Evolutionary conservation across 2,797 vertebrate species (phyloP).

Genomic region (Lutjanus argentimaculatus): DNA sequence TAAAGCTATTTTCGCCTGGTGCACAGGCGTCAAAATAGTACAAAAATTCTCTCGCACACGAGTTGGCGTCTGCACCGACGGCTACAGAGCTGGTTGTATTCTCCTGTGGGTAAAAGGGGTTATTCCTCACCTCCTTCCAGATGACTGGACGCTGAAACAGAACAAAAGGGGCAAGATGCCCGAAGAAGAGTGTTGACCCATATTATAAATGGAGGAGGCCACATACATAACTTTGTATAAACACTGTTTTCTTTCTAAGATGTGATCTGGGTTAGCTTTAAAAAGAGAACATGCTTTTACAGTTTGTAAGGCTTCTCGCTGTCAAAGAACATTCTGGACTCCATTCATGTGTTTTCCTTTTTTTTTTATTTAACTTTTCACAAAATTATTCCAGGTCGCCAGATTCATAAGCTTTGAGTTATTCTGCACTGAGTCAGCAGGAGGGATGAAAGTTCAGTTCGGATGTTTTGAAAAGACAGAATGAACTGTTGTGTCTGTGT

Average conservation of each 20-base stretch:
- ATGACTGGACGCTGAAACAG: slow-evolving; percentile 39
- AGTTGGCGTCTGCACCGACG: not conserved
- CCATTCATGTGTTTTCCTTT: not conserved
- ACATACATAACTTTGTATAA: slow-evolving; percentile 3
- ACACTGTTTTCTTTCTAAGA: slow-evolving; percentile 11
- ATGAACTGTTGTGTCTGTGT: not conserved
- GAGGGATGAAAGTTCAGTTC: not conserved
- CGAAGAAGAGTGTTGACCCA: slow-evolving; percentile 39
- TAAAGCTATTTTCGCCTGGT: not conserved
- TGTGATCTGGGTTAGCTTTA: not conserved
- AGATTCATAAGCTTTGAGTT: not conserved
- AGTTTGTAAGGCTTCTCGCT: slow-evolving; percentile 7
- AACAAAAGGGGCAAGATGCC: slow-evolving; percentile 33
- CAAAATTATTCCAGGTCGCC: not conserved
- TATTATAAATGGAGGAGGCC: slow-evolving; percentile 26
- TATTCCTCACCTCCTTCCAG: slow-evolving; percentile 48
- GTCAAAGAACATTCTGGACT: slow-evolving; percentile 19
- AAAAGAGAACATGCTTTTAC: not conserved
- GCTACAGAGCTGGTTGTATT: slow-evolving; percentile 26
- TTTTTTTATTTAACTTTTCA: not conserved
- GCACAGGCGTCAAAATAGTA: not conserved
- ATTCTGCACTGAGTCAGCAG: not conserved
- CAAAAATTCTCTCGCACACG: not conserved
- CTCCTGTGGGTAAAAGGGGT: slow-evolving; percentile 22
- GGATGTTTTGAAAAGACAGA: not conserved